Evolutionary conservation across 2,888 invertebrate species (phyloP).

Genomic region (Endotricha flammealis): DNA sequence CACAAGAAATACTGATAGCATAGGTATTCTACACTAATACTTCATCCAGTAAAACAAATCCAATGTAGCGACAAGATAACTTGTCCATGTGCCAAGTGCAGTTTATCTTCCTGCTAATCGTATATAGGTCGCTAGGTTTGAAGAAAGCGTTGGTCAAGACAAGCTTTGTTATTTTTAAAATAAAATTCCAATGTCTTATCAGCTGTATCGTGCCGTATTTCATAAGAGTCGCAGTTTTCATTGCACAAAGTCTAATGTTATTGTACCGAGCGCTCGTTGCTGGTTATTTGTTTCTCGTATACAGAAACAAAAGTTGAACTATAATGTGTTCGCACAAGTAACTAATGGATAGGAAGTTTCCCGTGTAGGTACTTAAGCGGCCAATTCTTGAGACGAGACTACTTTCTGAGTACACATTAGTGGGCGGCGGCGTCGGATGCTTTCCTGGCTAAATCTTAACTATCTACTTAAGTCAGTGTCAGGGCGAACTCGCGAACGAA

Average conservation of each 20-base stretch:
- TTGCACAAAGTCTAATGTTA: slow-evolving; percentile 5
- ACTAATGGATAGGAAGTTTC: slow-evolving; percentile 72
- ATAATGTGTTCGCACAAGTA: slow-evolving; percentile 67
- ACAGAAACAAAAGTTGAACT: slow-evolving; percentile 65
- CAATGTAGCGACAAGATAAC: slow-evolving; percentile 6
- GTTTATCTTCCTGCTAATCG: slow-evolving; percentile 9
- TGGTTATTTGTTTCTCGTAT: slow-evolving; percentile 23
- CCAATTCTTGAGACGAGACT: slow-evolving; percentile 65
- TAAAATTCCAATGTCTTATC: background rate
- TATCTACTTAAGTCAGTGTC: slow-evolving; percentile 70
- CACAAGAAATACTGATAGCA: background rate
- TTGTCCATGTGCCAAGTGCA: slow-evolving; percentile 8
- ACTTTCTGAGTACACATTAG: slow-evolving; percentile 73
- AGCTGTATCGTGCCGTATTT: slow-evolving; percentile 4
- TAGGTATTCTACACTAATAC: too few species aligned
- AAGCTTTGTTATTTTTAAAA: slow-evolving; percentile 14
- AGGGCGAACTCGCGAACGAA: slow-evolving; percentile 55
- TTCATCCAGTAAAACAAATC: slow-evolving; percentile 5
- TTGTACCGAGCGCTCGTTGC: slow-evolving; percentile 1
- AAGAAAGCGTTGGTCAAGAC: slow-evolving; percentile 20
- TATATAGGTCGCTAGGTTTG: slow-evolving; percentile 9
- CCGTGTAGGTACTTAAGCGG: slow-evolving; percentile 63
- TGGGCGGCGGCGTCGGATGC: slow-evolving; percentile 48
- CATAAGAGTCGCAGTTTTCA: slow-evolving; percentile 7
- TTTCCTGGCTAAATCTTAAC: slow-evolving; percentile 67